Evolutionary conservation across 2,888 invertebrate species (phyloP).

Genomic region (Scaptomyza caliginosa): DNA sequence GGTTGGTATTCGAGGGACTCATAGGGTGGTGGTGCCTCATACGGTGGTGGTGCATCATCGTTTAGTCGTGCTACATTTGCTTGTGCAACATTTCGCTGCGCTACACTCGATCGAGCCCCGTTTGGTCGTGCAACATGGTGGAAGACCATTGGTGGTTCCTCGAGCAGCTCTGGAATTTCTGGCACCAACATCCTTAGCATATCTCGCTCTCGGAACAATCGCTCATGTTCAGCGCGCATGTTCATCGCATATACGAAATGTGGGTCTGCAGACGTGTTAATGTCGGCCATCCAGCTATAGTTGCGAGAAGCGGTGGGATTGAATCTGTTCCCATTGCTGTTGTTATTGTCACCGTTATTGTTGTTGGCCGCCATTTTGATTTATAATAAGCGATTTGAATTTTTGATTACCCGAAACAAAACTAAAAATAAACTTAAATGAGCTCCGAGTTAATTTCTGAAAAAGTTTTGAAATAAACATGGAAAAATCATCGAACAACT

Average conservation of each 20-base stretch:
- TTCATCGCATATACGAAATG: neutral
- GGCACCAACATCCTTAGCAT: neutral
- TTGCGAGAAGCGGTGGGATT: no score
- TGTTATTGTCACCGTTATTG: slow-evolving; percentile 12
- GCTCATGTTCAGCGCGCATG: neutral
- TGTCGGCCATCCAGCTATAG: neutral
- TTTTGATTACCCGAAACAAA: slow-evolving; percentile 53
- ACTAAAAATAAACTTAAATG: slow-evolving; percentile 34
- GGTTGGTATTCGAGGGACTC: neutral
- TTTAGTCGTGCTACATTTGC: no score
- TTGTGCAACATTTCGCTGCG: no score
- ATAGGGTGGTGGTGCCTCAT: neutral
- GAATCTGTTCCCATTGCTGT: neutral
- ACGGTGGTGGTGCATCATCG: neutral
- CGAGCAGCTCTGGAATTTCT: neutral
- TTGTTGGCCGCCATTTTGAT: slow-evolving; percentile 47
- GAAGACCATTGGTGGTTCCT: neutral
- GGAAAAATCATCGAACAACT: neutral
- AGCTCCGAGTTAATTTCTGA: slow-evolving; percentile 55
- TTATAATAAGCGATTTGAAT: slow-evolving; percentile 45
- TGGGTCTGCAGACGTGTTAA: no score
- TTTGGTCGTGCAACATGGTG: neutral
- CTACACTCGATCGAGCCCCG: no score
- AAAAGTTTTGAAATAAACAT: slow-evolving; percentile 49
- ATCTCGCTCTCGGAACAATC: neutral